These are phyloP conservation scores for Rhea americana DNA, from an alignment of 2,113 vertebrate genomes.

Conservation along the genomic window DNA sequence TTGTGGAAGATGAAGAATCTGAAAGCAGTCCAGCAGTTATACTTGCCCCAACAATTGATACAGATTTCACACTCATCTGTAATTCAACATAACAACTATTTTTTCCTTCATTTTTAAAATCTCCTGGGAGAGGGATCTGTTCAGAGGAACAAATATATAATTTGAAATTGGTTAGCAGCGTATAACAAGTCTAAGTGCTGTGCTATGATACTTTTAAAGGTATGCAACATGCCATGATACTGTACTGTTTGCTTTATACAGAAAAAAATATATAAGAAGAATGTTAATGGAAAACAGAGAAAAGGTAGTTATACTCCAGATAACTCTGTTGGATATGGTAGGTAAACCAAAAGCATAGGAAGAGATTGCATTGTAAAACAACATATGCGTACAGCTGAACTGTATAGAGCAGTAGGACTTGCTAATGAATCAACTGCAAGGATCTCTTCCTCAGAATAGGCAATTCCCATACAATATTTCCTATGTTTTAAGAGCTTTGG, in stretches of 20 bases:
- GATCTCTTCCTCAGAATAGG: not conserved
- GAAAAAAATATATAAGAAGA: not conserved
- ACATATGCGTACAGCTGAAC: not conserved
- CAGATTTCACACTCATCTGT: not conserved
- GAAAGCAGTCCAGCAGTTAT: not conserved
- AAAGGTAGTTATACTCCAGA: not conserved
- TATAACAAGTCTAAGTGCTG: not conserved
- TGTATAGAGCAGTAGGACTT: not conserved
- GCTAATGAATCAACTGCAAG: not conserved
- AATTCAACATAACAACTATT: not conserved
- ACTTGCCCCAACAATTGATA: not conserved
- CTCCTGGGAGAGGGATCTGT: not conserved
- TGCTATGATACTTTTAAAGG: not conserved
- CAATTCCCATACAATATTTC: constrained; percentile 23
- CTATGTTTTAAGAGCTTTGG: constrained; percentile 6
- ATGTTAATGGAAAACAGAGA: not conserved
- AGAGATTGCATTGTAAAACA: not conserved
- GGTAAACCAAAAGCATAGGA: not conserved
- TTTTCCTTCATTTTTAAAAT: not conserved
- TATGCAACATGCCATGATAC: not conserved
- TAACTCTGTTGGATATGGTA: not conserved
- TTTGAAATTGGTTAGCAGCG: not conserved
- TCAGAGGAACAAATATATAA: not conserved
- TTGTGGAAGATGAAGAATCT: not conserved
- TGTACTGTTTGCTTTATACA: not conserved